A percentile compares a stretch with the other conserved stretches of the same genome.
Conservation (phyloP, 2,797 vertebrate genomes). For the Hoplostethus mediterraneus region DNA sequence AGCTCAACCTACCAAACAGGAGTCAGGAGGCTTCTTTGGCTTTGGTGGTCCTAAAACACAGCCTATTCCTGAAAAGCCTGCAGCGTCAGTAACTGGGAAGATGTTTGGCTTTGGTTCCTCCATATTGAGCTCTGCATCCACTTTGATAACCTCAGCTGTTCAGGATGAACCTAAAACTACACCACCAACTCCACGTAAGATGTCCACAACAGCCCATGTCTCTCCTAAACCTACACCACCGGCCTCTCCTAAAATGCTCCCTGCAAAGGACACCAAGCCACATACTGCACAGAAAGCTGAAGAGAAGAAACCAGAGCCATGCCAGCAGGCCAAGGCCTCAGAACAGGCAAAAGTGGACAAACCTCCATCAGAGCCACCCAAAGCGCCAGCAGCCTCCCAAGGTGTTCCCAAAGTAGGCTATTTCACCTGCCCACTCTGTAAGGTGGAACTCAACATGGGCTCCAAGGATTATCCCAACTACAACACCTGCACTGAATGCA, state of each 20-base stretch:
- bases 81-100: slow-evolving; percentile 92
- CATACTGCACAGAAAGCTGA: slow-evolving; percentile 50
- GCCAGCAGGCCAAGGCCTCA: slow-evolving; percentile 44
- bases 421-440: slow-evolving; percentile 90
- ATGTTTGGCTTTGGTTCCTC: slow-evolving; percentile 97
- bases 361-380: slow-evolving; percentile 42
- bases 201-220: slow-evolving; percentile 72
- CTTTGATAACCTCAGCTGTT: slow-evolving; percentile 91
- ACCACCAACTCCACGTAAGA: slow-evolving; percentile 81
- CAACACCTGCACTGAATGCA: slow-evolving; percentile 93
- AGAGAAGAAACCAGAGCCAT: slow-evolving; percentile 62
- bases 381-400: slow-evolving; percentile 64
- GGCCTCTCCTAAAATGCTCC: slow-evolving; percentile 59
- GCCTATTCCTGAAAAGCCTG: slow-evolving; percentile 85
- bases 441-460: slow-evolving; percentile 86
- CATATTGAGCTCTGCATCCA: slow-evolving; percentile 94
- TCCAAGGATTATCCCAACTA: slow-evolving; percentile 89
- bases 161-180: slow-evolving; percentile 80
- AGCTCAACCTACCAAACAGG: slow-evolving; percentile 80
- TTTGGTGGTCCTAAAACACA: slow-evolving; percentile 77
- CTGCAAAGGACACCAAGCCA: slow-evolving; percentile 52
- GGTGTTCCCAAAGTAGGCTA: slow-evolving; percentile 50
- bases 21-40: slow-evolving; percentile 77
- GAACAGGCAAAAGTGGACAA: slow-evolving; percentile 58
- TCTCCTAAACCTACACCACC: slow-evolving; percentile 74